A percentile compares a stretch with the other conserved stretches of the same genome.
phyloP scores from a whole-genome alignment of 2,888 invertebrate genomes.

The Calliscelio sp. region DNA sequence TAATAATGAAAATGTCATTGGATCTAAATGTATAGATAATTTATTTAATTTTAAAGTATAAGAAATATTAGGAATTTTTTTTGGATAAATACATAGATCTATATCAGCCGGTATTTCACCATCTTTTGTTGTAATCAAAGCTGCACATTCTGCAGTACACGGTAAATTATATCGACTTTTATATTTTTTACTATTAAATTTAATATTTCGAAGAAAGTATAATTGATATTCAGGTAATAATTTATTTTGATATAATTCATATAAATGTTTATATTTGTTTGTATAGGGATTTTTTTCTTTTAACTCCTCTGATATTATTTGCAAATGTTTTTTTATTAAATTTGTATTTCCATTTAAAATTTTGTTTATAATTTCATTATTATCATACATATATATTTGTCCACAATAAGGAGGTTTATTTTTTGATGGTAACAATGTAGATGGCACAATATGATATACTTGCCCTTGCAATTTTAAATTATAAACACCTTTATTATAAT shows the following conservation, averaged over 20 bases:
- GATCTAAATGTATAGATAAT: slow-evolving; percentile 56
- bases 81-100: slow-evolving; percentile 51
- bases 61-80: neutral
- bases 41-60: slow-evolving; percentile 19
- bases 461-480: slow-evolving; percentile 64
- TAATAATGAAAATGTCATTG: slow-evolving; percentile 37
- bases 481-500: slow-evolving; percentile 43
- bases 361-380: slow-evolving; percentile 17
- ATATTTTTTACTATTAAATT: neutral
- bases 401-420: slow-evolving; percentile 1
- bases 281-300: slow-evolving; percentile 24
- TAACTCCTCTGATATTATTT: slow-evolving; percentile 19
- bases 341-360: slow-evolving; percentile 33
- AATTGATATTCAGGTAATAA: slow-evolving; percentile 4
- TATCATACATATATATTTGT: slow-evolving; percentile 28
- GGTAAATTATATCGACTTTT: slow-evolving; percentile 31
- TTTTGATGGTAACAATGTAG: neutral
- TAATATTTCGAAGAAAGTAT: slow-evolving; percentile 25
- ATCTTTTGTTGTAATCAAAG: slow-evolving; percentile 26
- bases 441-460: slow-evolving; percentile 22
- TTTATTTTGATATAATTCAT: slow-evolving; percentile 17
- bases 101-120: slow-evolving; percentile 15
- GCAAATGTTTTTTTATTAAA: slow-evolving; percentile 25
- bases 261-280: slow-evolving; percentile 36
- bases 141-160: slow-evolving; percentile 39